Conservation (phyloP, 2,888 invertebrate species). For the Synanthedon andrenaeformis region DNA sequence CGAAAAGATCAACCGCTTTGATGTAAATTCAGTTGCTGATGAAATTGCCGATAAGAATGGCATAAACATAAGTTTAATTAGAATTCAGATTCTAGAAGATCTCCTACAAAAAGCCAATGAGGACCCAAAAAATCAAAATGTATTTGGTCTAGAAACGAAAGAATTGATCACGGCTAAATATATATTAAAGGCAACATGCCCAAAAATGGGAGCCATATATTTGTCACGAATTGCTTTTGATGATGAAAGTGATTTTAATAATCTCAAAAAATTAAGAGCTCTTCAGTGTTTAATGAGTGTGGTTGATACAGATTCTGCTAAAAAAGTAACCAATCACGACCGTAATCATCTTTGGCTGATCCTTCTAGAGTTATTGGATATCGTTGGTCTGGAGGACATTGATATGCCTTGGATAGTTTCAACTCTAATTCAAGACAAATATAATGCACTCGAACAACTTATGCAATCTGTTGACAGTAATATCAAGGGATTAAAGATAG, state of each 20-base stretch:
- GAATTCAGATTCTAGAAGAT: conserved; percentile 61
- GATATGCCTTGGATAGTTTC: conserved; percentile 62
- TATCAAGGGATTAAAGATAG: conserved; percentile 40
- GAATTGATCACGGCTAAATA: conserved; percentile 60
- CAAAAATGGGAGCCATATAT: conserved; percentile 65
- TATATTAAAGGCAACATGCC: conserved; percentile 61
- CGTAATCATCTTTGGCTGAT: conserved; percentile 51
- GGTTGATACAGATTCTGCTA: conserved; percentile 52
- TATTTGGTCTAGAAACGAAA: conserved; percentile 32
- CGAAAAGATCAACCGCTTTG: conserved; percentile 48
- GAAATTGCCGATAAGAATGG: conserved; percentile 65
- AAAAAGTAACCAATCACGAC: conserved; percentile 53
- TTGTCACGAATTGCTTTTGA: conserved; percentile 61
- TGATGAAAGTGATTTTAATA: conserved; percentile 56
- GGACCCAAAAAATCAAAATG: conserved; percentile 28
- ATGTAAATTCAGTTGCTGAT: conserved; percentile 56
- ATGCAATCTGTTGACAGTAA: conserved; percentile 40
- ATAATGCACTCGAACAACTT: conserved; percentile 46
- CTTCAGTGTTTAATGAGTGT: conserved; percentile 62
- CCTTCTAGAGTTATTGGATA: conserved; percentile 50
- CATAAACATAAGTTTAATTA: conserved; percentile 55
- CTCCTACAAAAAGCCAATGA: conserved; percentile 41
- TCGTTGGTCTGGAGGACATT: conserved; percentile 49
- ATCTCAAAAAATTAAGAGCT: conserved; percentile 57
- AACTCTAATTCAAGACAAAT: conserved; percentile 54